Evolutionary conservation across 2,113 vertebrate species (phyloP), one percentile per base, ranked within the genome.

Genomic region (Cyprinodon variegatus): DNA sequence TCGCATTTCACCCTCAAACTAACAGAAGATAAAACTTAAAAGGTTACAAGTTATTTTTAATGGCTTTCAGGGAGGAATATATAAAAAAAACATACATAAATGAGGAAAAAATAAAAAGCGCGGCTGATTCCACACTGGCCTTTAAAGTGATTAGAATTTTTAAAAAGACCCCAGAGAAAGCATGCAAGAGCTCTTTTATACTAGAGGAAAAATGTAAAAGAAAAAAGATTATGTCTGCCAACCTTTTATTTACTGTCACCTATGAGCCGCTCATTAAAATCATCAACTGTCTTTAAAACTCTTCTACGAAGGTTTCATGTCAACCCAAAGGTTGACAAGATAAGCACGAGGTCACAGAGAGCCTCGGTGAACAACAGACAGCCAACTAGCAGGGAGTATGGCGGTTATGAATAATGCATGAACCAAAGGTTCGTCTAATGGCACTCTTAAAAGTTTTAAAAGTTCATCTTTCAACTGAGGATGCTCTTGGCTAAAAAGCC

Each of bases 341-440:
- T 80, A 50, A 82, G 85, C 83, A 45, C 20, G 20, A 71, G 84
- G 83, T 85, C 85, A 85, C 63, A 45, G 43, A 79, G 77, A 78
- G 43, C 83, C 75, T 63, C 29, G 17, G 61, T 2, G 46, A 78
- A 81, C 79, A 83, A 83, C 81, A 80, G 75, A 61, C 83, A 85
- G 72, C 61, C 79, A 88, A 82, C 79, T 78, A 68, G 78, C 91
- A 90, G 85, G 53, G 66, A 84, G 80, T 63, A 76, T 15, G 70
- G 79, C 69, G 43, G 11, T 48, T 45, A 74, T 94, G 86, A 91
- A 94, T 93, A 92, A 93, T 93, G 80, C 73, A 93, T 82, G 72
- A 0, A 10, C 10, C 41, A 37, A 63, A 67, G 79, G 82, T 86
- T 86, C 70, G 87, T 83, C 84, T 84, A 87, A 90, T 90, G 87